Evolutionary conservation across 1,140 invertebrate genomes (phyloP), one percentile per base, ranked within the genome.

Genomic region (Camponotus pennsylvanicus): DNA sequence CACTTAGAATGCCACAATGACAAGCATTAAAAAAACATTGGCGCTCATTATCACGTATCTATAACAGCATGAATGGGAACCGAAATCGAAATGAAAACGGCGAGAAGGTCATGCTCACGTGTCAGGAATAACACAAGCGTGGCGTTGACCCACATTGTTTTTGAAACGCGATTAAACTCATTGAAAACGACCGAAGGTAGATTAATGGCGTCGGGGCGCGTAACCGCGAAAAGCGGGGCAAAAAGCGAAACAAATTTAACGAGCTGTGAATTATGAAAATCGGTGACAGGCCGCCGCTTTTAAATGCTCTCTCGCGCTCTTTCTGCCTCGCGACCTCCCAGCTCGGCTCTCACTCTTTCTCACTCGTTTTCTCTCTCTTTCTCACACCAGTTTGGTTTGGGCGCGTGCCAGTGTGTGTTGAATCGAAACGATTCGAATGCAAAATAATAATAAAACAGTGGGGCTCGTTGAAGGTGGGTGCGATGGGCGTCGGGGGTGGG

Each of bases 211-310:
- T 73, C 89, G 86, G 91, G 87, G 82, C 76, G 86, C 87, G 90
- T 90, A 91, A 88, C 87, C 88, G 83, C 88, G 88, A 88, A 86
- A 79, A 88, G 91, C 88, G 88, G 82, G 88, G 82, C 87, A 87
- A 92, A 92, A 93, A 92, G 91, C 88, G 91, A 92, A 93, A 92
- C 91, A 92, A 93, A 94, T 94, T 94, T 92, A 94, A 93, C 92
- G 90, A 91, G 87, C 90, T 90, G 93, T 95, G 92, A 95, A 95
- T 95, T 95, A 95, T 95, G 94, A 94, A 95, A 95, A 95, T 95
- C 92, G 94, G 90, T 91, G 90, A 91, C 90, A 91, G 90, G 85
- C 90, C 77, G 86, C 82, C 88, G 90, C 90, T 91, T 91, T 91
- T 91, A 90, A 91, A 91, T 86, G 87, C 79, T 86, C 57, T 76